These are phyloP conservation scores for Peromyscus leucopus DNA, from an alignment of 2,113 vertebrate genomes.

Conservation along the genomic window DNA sequence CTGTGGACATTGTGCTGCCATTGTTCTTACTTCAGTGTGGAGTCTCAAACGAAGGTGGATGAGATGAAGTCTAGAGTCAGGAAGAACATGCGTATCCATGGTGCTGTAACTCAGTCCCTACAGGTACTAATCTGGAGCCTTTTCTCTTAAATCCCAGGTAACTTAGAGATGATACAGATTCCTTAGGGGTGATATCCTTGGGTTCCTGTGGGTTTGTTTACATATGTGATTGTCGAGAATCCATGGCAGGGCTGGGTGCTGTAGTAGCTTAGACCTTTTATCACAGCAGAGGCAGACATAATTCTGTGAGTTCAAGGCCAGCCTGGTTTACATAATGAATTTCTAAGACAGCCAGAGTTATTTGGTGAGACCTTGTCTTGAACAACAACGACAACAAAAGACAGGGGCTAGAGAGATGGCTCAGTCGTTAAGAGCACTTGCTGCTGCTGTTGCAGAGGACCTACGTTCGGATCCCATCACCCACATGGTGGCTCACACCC, in stretches of 20 bases:
- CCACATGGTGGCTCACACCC: neutral
- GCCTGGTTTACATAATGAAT: neutral
- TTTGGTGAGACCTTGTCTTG: neutral
- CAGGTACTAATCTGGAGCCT: slow-evolving; percentile 31
- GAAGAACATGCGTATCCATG: slow-evolving; percentile 71
- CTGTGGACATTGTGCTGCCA: slow-evolving; percentile 86
- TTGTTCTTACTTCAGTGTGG: slow-evolving; percentile 81
- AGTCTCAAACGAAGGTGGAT: slow-evolving; percentile 71
- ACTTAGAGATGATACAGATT: slow-evolving; percentile 50
- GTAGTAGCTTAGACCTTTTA: neutral
- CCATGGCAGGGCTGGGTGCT: neutral
- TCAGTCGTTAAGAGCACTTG: neutral
- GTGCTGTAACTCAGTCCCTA: slow-evolving; percentile 53
- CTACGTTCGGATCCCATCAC: neutral
- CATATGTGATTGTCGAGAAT: slow-evolving; percentile 36
- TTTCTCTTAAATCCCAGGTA: slow-evolving; percentile 70
- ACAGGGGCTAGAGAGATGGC: neutral
- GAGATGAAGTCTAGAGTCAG: slow-evolving; percentile 68
- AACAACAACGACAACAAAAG: neutral
- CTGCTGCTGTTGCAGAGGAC: neutral
- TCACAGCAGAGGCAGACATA: neutral
- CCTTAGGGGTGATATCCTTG: slow-evolving; percentile 45
- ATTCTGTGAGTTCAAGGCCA: neutral
- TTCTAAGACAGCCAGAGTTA: neutral
- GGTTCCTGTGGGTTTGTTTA: slow-evolving; percentile 5